Conservation (phyloP, 2,797 vertebrate genomes). For the Falco rusticolus region DNA sequence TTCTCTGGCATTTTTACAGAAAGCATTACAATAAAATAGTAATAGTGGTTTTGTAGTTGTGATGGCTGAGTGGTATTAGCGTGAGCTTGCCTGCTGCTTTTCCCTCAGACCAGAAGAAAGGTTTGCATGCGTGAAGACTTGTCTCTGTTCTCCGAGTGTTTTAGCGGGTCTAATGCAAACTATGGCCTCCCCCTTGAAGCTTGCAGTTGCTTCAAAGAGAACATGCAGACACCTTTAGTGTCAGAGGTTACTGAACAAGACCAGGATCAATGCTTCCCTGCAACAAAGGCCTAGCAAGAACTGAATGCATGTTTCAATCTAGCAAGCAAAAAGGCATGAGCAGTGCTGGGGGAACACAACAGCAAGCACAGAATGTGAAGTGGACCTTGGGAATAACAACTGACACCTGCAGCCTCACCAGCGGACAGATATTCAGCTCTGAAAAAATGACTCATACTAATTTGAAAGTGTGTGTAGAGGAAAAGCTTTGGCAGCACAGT, state of each 20-base stretch:
- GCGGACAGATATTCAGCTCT: neutral
- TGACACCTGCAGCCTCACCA: conserved; percentile 3
- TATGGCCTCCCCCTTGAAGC: neutral
- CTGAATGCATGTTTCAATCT: neutral
- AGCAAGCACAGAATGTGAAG: neutral
- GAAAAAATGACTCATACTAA: neutral
- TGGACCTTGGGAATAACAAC: conserved; percentile 20
- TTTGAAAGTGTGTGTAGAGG: neutral
- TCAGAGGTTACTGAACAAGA: neutral
- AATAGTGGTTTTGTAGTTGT: neutral
- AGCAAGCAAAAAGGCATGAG: neutral
- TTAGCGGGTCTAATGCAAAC: neutral
- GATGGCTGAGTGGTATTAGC: neutral
- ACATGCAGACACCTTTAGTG: neutral
- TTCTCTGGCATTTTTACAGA: neutral
- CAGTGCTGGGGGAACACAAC: neutral
- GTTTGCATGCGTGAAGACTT: neutral
- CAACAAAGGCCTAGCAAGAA: neutral
- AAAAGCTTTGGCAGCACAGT: conserved; percentile 10
- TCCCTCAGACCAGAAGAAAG: neutral
- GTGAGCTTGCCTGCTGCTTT: neutral
- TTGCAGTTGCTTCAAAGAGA: neutral
- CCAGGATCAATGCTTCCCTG: neutral
- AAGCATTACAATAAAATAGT: neutral
- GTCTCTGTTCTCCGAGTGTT: neutral